phyloP scores from a whole-genome alignment of 2,888 invertebrate species.

The Scaptomyza cyrtandrae region DNA sequence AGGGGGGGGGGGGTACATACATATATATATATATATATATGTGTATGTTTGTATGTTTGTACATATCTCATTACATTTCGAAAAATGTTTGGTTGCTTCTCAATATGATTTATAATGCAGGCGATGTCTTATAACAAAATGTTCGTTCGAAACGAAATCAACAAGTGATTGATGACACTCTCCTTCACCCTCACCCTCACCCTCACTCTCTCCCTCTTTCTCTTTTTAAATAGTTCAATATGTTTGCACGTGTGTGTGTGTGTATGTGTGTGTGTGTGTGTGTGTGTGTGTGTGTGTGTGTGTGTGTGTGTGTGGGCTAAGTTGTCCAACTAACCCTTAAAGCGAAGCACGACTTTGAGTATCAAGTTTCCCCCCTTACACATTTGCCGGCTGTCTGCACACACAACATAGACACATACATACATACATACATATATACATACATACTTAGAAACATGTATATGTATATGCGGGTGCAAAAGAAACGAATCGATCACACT shows the following conservation, averaged over 20 bases:
- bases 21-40: constrained; percentile 25
- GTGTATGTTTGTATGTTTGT: constrained; percentile 9
- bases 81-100: no score
- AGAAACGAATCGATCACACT: not conserved
- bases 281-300: not conserved
- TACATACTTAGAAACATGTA: not conserved
- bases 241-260: not conserved
- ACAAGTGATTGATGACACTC: constrained; percentile 71
- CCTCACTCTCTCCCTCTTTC: not conserved
- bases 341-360: constrained; percentile 16
- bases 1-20: constrained; percentile 1
- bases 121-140: constrained; percentile 36
- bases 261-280: not conserved
- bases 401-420: constrained; percentile 2
- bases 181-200: not conserved
- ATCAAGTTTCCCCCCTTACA: constrained; percentile 38
- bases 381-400: constrained; percentile 35
- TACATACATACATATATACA: not conserved
- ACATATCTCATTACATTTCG: constrained; percentile 4
- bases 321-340: constrained; percentile 38
- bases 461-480: not conserved
- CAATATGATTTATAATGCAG: constrained; percentile 67
- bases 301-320: not conserved
- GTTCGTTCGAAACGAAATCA: constrained; percentile 47
- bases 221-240: constrained; percentile 6